A percentile compares a stretch with the other conserved stretches of the same genome.
Conservation (phyloP, 2,888 invertebrate species). For the Lissonota sp. region DNA sequence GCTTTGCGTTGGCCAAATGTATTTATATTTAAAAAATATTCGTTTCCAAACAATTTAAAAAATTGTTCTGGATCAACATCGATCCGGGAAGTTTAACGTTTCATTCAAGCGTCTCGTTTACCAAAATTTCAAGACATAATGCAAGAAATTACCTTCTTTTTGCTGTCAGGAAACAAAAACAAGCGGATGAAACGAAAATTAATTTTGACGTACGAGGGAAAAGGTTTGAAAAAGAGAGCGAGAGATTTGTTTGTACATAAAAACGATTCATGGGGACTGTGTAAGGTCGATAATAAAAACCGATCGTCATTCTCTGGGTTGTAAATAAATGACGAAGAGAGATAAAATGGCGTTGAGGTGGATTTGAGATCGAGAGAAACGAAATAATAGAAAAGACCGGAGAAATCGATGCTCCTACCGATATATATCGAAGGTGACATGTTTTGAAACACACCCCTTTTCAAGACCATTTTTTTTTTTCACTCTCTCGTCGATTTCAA, state of each 20-base stretch:
- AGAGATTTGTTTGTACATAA: neutral
- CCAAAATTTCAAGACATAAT: conserved; percentile 8
- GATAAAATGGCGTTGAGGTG: neutral
- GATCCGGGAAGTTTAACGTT: conserved; percentile 27
- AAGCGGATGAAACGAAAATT: conserved; percentile 17
- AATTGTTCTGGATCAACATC: neutral
- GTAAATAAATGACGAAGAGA: conserved; percentile 1
- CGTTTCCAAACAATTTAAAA: too few relatives aligned
- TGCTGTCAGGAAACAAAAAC: neutral
- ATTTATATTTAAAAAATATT: too few relatives aligned
- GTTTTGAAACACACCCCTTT: conserved; percentile 83
- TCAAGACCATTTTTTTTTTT: conserved; percentile 71
- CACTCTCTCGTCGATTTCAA: conserved; percentile 76
- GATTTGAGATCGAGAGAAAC: neutral
- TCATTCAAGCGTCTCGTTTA: neutral
- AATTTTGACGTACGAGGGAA: conserved; percentile 28
- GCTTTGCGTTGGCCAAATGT: too few relatives aligned
- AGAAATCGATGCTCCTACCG: conserved; percentile 80
- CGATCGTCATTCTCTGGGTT: neutral
- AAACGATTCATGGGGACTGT: conserved; percentile 34
- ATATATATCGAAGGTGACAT: conserved; percentile 83
- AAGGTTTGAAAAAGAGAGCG: neutral
- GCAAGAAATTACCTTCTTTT: conserved; percentile 10
- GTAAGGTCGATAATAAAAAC: conserved; percentile 38
- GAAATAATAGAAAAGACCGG: neutral